Evolutionary conservation across 2,797 vertebrate species (phyloP).

Genomic region (Chelon labrosus): DNA sequence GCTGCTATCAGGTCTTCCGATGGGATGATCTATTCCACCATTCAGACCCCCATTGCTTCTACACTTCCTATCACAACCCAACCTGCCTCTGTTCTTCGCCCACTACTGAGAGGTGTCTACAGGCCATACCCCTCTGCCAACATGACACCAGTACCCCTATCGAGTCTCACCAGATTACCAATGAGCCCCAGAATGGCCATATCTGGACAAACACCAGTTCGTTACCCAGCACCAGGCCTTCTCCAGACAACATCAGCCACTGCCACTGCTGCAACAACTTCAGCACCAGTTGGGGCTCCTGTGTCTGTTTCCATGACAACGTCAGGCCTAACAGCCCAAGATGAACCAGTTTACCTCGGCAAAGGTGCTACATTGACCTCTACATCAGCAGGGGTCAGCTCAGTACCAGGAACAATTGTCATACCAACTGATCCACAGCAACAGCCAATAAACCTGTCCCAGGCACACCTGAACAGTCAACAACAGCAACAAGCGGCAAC

Average conservation of each 20-base stretch:
- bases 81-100: conserved; percentile 91
- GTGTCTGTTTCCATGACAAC: conserved; percentile 51
- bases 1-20: conserved; percentile 94
- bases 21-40: conserved; percentile 99
- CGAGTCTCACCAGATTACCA: conserved; percentile 91
- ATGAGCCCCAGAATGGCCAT: conserved; percentile 89
- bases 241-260: conserved; percentile 73
- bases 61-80: conserved; percentile 99
- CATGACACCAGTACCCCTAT: conserved; percentile 91
- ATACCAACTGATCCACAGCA: conserved; percentile 77
- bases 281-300: conserved; percentile 54
- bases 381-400: conserved; percentile 51
- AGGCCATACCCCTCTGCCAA: conserved; percentile 88
- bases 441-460: conserved; percentile 86
- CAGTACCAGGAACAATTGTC: conserved; percentile 59
- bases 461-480: conserved; percentile 79
- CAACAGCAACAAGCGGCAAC: conserved; percentile 60
- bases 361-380: conserved; percentile 85
- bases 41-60: conserved; percentile 98
- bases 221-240: conserved; percentile 87
- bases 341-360: conserved; percentile 93
- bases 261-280: conserved; percentile 64
- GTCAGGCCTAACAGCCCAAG: conserved; percentile 74
- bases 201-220: conserved; percentile 84
- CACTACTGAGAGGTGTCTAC: conserved; percentile 91